A percentile compares a stretch with the other conserved stretches of the same genome.
These are phyloP conservation scores for Conomelus anceps DNA, from an alignment of 2,888 invertebrate species.

Conservation along the genomic window DNA sequence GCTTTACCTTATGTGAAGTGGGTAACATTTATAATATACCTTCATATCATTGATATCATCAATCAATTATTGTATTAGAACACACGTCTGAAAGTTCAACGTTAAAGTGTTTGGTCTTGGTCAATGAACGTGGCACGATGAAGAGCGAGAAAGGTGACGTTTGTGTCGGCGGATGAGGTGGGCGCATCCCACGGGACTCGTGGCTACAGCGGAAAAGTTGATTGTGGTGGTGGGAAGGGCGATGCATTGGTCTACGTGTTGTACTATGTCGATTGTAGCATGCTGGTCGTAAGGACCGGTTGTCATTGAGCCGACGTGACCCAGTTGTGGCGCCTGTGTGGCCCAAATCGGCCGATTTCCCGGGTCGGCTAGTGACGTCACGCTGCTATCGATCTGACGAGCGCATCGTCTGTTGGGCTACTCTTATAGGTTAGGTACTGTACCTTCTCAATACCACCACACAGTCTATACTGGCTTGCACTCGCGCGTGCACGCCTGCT, in stretches of 20 bases:
- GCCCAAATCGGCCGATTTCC: background rate
- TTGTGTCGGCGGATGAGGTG: background rate
- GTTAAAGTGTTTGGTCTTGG: no score
- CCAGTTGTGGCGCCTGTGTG: constrained; percentile 2
- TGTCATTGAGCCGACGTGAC: background rate
- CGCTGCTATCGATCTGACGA: constrained; percentile 8
- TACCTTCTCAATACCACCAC: no score
- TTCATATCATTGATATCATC: no score
- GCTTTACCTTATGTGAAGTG: no score
- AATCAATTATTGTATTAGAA: no score
- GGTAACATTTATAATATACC: no score
- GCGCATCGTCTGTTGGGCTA: background rate
- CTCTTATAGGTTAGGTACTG: background rate
- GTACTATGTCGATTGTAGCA: background rate
- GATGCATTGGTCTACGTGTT: background rate
- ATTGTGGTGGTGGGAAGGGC: background rate
- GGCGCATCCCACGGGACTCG: background rate
- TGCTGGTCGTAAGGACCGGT: background rate
- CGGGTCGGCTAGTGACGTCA: constrained; percentile 1
- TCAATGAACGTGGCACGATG: background rate
- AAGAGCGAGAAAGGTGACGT: background rate
- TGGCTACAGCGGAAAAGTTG: background rate
- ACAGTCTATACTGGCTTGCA: background rate
- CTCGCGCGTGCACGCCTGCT: background rate
- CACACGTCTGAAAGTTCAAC: no score